Evolutionary conservation across 1,140 invertebrate genomes (phyloP), one percentile per base, ranked within the genome.

Genomic region (Drosophila nigromelanica): DNA sequence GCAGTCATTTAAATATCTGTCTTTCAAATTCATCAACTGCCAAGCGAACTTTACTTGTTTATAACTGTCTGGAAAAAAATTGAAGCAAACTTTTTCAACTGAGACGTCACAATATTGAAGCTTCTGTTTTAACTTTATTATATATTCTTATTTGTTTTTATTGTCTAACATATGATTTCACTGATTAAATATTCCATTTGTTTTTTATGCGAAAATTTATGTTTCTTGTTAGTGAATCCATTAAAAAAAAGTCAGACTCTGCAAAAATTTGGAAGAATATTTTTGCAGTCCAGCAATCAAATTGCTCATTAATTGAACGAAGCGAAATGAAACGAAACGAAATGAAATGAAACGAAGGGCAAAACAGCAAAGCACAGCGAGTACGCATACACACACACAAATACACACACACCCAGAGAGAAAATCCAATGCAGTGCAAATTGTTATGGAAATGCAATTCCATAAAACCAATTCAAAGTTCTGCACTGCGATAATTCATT

Each of bases 401-500:
- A 67, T 27, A 60, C 67, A 61, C 48, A 61, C 51, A 69, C 47
- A 54, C 24, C 60, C 42, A 55, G 48, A 76, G 70, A 59, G 62
- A 51, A 78, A 61, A 72, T 52, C 33, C 60, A 79, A 62, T 83
- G 76, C 63, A 67, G 51, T 48, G 40, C 43, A 42, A 81, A 82
- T 78, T 76, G 73, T 61, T 69, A 76, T 83, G 80, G 52, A 85
- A 83, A 85, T 60, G 73, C 66, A 86, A 81, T 58, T 58, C 40
- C 40, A 58, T 87, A 81, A 83, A 83, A 80, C 62, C 69, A 75
- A 61, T 74, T 59, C 45, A 74, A 52, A 51, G 21, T 33, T 60
- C 47, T 64, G 58, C 56, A 61, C 60, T 66, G 63, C 63, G 73
- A 85, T 83, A 83, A 83, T 83, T 83, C 80, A 83, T 83, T 83